Evolutionary conservation across 2,888 invertebrate species (phyloP).

Genomic region (Sphecodes monilicornis): DNA sequence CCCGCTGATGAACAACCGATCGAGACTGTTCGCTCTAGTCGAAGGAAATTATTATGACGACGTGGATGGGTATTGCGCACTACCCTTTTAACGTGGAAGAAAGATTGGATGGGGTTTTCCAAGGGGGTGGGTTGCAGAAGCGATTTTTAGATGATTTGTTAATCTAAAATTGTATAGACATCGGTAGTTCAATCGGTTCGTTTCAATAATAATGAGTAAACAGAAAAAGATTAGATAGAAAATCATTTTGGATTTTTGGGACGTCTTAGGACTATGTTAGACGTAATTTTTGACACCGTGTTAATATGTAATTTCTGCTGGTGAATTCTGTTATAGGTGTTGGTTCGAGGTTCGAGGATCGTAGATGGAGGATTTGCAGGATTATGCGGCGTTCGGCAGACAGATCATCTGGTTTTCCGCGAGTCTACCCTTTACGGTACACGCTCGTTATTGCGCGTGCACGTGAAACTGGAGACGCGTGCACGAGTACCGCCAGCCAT

Average conservation of each 20-base stretch:
- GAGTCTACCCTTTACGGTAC: conserved; percentile 25
- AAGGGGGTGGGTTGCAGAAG: no score
- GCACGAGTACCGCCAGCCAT: conserved; percentile 29
- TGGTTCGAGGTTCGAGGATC: background rate
- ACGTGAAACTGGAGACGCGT: conserved; percentile 49
- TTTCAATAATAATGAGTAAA: no score
- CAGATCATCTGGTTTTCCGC: conserved; percentile 37
- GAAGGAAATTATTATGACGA: background rate
- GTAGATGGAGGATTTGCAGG: background rate
- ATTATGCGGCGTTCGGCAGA: conserved; percentile 29
- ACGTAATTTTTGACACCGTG: background rate
- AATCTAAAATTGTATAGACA: no score
- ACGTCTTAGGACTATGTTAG: no score
- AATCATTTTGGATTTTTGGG: no score
- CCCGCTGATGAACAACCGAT: conserved; percentile 3
- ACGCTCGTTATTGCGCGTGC: conserved; percentile 40
- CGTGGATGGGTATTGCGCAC: background rate
- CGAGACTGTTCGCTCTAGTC: background rate
- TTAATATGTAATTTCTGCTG: background rate
- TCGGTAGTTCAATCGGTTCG: no score
- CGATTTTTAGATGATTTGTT: no score
- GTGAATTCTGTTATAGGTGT: background rate
- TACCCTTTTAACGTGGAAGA: background rate
- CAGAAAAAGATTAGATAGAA: no score
- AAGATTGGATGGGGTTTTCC: no score